Evolutionary conservation across 2,888 invertebrate genomes (phyloP).

Genomic region (Lomographa bimaculata): DNA sequence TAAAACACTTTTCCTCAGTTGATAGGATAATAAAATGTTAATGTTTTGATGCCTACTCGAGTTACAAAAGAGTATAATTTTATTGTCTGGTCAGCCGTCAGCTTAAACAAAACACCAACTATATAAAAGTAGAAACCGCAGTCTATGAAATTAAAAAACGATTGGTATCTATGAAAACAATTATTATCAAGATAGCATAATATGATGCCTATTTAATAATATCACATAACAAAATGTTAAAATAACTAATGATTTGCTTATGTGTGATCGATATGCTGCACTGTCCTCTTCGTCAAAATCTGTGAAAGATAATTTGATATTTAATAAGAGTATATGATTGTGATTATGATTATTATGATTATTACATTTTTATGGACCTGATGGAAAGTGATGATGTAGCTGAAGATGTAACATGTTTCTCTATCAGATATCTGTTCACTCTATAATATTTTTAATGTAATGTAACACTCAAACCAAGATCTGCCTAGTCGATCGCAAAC

Average conservation of each 20-base stretch:
- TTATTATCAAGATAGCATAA: conserved; percentile 54
- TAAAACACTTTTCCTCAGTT: conserved; percentile 9
- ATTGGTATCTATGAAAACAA: conserved; percentile 1
- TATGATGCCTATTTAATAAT: conserved; percentile 40
- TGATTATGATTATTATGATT: too few species aligned
- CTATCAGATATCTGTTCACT: too few species aligned
- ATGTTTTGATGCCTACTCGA: conserved; percentile 9
- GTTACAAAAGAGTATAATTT: conserved; percentile 35
- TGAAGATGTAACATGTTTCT: too few species aligned
- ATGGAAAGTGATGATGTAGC: too few species aligned
- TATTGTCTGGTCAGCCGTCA: conserved; percentile 62
- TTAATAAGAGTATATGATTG: too few species aligned
- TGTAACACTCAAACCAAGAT: too few species aligned
- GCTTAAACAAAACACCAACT: conserved; percentile 37
- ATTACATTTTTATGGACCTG: too few species aligned
- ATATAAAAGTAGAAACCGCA: conserved; percentile 24
- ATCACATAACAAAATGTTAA: conserved; percentile 46
- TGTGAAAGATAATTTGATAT: conserved; percentile 42
- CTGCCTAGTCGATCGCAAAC: too few species aligned
- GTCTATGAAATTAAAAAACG: conserved; percentile 20
- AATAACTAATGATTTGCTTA: conserved; percentile 42
- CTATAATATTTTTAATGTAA: conserved; percentile 8
- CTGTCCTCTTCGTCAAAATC: conserved; percentile 62
- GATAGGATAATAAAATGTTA: conserved; percentile 14
- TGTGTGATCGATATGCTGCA: conserved; percentile 46